These are phyloP conservation scores for Oryzias melastigma DNA, from an alignment of 2,113 vertebrate genomes.

Conservation along the genomic window DNA sequence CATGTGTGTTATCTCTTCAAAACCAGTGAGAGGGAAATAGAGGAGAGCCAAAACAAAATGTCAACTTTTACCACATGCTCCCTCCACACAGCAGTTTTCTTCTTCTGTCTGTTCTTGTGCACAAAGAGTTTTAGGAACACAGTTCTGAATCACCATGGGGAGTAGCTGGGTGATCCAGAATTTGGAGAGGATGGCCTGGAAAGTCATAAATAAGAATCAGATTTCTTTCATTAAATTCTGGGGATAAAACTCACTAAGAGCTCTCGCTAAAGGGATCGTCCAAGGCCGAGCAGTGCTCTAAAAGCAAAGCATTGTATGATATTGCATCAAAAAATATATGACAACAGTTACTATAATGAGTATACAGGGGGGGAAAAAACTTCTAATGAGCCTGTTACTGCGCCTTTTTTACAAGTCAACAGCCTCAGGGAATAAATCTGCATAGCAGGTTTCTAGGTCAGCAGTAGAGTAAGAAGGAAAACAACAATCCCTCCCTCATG, in stretches of 20 bases:
- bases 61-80: slow-evolving; percentile 59
- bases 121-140: slow-evolving; percentile 67
- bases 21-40: slow-evolving; percentile 44
- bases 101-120: slow-evolving; percentile 47
- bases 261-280: neutral
- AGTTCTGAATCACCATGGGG: slow-evolving; percentile 60
- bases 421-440: slow-evolving; percentile 57
- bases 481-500: slow-evolving; percentile 51
- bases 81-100: slow-evolving; percentile 44
- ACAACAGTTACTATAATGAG: too few species aligned
- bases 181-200: slow-evolving; percentile 38
- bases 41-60: slow-evolving; percentile 47
- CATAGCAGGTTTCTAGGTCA: slow-evolving; percentile 72
- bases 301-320: neutral
- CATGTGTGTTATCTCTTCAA: slow-evolving; percentile 9
- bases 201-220: slow-evolving; percentile 52
- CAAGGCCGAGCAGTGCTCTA: neutral
- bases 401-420: slow-evolving; percentile 11
- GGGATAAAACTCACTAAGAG: slow-evolving; percentile 7
- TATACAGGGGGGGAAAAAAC: neutral
- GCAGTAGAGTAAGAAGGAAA: slow-evolving; percentile 15
- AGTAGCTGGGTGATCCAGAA: slow-evolving; percentile 45
- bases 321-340: neutral
- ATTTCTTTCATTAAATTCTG: slow-evolving; percentile 26
- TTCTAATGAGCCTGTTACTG: slow-evolving; percentile 15